Evolutionary conservation across 2,888 invertebrate species (phyloP), one percentile per base, ranked within the genome.

Genomic region (Apamea anceps): DNA sequence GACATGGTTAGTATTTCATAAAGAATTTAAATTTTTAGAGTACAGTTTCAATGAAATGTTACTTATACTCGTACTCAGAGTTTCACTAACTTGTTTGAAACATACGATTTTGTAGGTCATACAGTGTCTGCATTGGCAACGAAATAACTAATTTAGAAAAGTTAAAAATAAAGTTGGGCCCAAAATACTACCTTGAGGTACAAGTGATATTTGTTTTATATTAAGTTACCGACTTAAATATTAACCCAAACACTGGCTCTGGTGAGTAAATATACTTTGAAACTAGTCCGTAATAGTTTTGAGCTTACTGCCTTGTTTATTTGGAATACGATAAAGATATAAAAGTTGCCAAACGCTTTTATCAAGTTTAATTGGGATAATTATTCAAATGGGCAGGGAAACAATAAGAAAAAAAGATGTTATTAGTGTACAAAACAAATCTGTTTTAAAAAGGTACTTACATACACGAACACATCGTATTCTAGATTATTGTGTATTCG

Each of bases 131-230:
- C 1, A 8, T 28, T 51, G 51, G n/a, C 21, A 74, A 15, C n/a
- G 21, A 18, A 42, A 32, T 21, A 12, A 28, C 5, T 18, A 5
- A 67, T n/a, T 48, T 21, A 18, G n/a, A 62, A 63, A 65, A 12
- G 5, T 21, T 12, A 18, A 66, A 54, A 63, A 80, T 62, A 62
- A 65, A 18, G 15, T 57, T 81, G 75, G 60, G 5, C 28, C 18
- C 25, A 7, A 76, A 75, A 45, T 75, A 37, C 15, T 75, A 42
- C 83, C 82, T 57, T 72, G 62, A 15, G 48, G 75, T 21, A 72
- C 45, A 42, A 25, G 13, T 42, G 25, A 63, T 45, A 32, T 82
- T 63, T 51, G 4, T 42, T n/a, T 63, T 21, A 8, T 28, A 42
- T 42, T 18, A 37, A 51, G 15, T n/a, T 42, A 18, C 12, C n/a